Evolutionary conservation across 1,140 invertebrate species (phyloP).

Genomic region (Drosophila serrata): DNA sequence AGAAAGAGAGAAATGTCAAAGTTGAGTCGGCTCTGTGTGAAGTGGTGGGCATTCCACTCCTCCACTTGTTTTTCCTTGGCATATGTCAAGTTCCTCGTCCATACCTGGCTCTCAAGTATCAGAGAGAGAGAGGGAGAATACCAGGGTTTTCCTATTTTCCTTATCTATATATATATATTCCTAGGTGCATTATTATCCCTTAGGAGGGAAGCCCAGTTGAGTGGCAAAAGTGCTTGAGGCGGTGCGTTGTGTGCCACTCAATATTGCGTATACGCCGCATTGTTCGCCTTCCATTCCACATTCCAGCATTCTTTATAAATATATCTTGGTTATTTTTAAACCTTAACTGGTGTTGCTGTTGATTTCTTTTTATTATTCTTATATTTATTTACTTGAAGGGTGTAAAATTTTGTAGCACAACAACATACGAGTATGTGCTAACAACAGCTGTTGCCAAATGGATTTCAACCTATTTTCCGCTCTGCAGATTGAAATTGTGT

Average conservation of each 20-base stretch:
- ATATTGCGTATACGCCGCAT: conserved; percentile 64
- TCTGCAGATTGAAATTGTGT: conserved; percentile 34
- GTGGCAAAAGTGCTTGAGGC: conserved; percentile 27
- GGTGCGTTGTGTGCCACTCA: conserved; percentile 19
- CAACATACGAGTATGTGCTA: conserved; percentile 19
- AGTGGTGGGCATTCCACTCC: conserved; percentile 39
- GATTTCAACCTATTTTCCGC: conserved; percentile 17
- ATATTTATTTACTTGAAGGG: conserved; percentile 28
- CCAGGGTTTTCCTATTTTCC: conserved; percentile 11
- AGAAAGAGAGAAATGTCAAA: conserved; percentile 60
- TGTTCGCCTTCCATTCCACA: conserved; percentile 34
- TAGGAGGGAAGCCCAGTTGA: not conserved
- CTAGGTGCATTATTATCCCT: conserved; percentile 42
- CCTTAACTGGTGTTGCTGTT: conserved; percentile 18
- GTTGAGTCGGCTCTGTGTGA: conserved; percentile 48
- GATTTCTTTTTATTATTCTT: conserved; percentile 17
- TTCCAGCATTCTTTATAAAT: conserved; percentile 20
- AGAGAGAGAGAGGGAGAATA: not conserved
- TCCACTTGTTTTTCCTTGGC: conserved; percentile 34
- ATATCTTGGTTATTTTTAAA: conserved; percentile 44
- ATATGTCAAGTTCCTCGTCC: conserved; percentile 38
- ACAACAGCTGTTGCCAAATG: conserved; percentile 43
- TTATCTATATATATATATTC: conserved; percentile 9
- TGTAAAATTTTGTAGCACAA: conserved; percentile 49
- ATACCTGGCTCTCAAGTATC: conserved; percentile 30